These are phyloP conservation scores for Symphodus melops DNA, from an alignment of 2,113 vertebrate genomes.

Conservation along the genomic window DNA sequence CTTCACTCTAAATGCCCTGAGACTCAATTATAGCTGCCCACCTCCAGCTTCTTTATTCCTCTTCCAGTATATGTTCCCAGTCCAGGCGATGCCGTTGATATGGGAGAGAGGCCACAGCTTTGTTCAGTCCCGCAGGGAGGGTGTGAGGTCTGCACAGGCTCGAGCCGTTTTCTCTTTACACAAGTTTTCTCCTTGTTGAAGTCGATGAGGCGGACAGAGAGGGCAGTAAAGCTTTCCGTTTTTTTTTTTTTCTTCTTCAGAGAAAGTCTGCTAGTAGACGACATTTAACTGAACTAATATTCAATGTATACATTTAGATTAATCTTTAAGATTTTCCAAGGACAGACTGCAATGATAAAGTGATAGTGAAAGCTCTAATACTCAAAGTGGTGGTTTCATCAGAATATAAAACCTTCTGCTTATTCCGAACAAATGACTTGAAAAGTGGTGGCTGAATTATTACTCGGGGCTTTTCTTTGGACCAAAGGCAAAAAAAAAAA, in stretches of 20 bases:
- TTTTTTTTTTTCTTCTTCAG: not conserved
- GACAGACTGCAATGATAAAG: not conserved
- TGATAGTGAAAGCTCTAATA: not conserved
- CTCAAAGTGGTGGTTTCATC: not conserved
- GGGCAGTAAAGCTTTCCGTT: constrained; percentile 6
- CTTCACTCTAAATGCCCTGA: constrained; percentile 40
- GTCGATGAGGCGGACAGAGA: constrained; percentile 25
- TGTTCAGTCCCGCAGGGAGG: constrained; percentile 35
- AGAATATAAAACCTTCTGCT: constrained; percentile 2
- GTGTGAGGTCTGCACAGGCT: constrained; percentile 16
- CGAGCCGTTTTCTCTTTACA: constrained; percentile 25
- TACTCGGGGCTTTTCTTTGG: not conserved
- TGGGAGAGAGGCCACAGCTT: constrained; percentile 45
- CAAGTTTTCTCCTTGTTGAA: constrained; percentile 30
- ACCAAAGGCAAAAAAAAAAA: not conserved
- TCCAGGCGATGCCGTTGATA: constrained; percentile 33
- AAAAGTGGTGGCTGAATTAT: not conserved
- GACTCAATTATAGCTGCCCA: constrained; percentile 33
- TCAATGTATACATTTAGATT: constrained; percentile 8
- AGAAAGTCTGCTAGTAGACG: constrained; percentile 1
- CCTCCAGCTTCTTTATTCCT: constrained; percentile 37
- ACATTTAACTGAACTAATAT: not conserved
- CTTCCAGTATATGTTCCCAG: constrained; percentile 43
- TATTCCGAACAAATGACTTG: constrained; percentile 10
- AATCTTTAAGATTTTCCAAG: not conserved